phyloP scores from a whole-genome alignment of 2,888 invertebrate species.

The Lycaena phlaeas region DNA sequence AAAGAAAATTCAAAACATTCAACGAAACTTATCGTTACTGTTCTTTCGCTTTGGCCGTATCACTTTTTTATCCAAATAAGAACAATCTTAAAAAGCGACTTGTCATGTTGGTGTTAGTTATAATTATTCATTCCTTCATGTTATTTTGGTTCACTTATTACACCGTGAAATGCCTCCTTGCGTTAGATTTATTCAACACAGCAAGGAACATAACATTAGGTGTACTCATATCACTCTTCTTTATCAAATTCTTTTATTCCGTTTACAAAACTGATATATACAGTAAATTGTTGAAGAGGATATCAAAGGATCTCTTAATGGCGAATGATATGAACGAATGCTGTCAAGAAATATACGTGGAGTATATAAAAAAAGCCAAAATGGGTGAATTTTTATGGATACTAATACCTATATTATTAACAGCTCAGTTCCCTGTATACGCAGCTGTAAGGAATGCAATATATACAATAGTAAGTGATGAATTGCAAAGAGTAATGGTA shows the following conservation, averaged over 20 bases:
- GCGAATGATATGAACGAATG: conserved; percentile 37
- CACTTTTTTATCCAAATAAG: conserved; percentile 43
- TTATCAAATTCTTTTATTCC: conserved; percentile 43
- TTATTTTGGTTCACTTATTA: conserved; percentile 41
- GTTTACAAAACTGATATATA: conserved; percentile 34
- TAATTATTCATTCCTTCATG: conserved; percentile 28
- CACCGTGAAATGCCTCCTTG: conserved; percentile 31
- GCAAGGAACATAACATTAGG: conserved; percentile 39
- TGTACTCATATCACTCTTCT: conserved; percentile 34
- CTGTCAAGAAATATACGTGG: conserved; percentile 35
- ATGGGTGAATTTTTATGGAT: conserved; percentile 37
- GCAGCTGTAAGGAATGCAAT: conserved; percentile 35
- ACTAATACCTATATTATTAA: conserved; percentile 34
- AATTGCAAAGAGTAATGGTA: conserved; percentile 35
- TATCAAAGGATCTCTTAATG: conserved; percentile 34
- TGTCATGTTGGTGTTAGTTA: conserved; percentile 22
- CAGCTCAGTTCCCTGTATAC: conserved; percentile 39
- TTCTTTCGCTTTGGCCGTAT: conserved; percentile 38
- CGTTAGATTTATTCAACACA: conserved; percentile 37
- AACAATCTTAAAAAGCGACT: conserved; percentile 26
- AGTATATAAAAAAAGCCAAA: conserved; percentile 34
- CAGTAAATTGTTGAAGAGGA: conserved; percentile 32
- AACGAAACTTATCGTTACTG: conserved; percentile 40
- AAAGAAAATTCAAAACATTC: conserved; percentile 34
- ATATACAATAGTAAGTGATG: conserved; percentile 34